Evolutionary conservation across 2,888 invertebrate genomes (phyloP), one percentile per base, ranked within the genome.

Genomic region (Autographa pulchrina): DNA sequence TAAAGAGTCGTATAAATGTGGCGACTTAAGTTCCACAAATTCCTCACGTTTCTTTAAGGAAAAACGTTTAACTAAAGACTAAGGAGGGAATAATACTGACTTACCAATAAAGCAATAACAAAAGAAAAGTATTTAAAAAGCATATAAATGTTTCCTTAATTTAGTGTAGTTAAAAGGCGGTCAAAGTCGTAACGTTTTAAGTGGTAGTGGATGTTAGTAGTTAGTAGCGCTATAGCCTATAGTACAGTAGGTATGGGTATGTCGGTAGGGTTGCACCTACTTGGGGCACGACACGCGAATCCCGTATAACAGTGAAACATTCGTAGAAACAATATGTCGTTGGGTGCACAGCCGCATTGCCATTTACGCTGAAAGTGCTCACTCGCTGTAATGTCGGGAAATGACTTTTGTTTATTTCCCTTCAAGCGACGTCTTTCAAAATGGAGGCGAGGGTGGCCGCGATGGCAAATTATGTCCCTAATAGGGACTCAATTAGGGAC

Each of bases 301-400:
- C 83, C 82, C 82, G 80, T 86, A 88, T 86, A 88, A 85, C 82
- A 82, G 84, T 81, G 74, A 83, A 85, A 85, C 86, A 86, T 91
- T 91, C 87, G 81, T 77, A 89, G 89, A 89, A 92, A 90, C 89
- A 90, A 88, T 88, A 87, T 85, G 85, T 88, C 86, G 86, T 86
- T 83, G 80, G 82, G 83, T 88, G 88, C 88, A 88, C 84, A 83
- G 81, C 80, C 79, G 77, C 83, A 81, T 77, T 81, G 85, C 85
- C 86, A 89, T 90, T 90, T 88, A 84, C 84, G 82, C 88, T 87
- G 85, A 86, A 90, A 88, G 85, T 85, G 83, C 86, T 89, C 83
- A 82, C 85, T 87, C 78, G 77, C 84, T 80, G 83, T 85, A 86
- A 88, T 86, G 84, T 81, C 83, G 73, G 86, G 83, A 88, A 87